Evolutionary conservation across 2,797 vertebrate species (phyloP).

Genomic region (Anabacerthia variegaticeps): DNA sequence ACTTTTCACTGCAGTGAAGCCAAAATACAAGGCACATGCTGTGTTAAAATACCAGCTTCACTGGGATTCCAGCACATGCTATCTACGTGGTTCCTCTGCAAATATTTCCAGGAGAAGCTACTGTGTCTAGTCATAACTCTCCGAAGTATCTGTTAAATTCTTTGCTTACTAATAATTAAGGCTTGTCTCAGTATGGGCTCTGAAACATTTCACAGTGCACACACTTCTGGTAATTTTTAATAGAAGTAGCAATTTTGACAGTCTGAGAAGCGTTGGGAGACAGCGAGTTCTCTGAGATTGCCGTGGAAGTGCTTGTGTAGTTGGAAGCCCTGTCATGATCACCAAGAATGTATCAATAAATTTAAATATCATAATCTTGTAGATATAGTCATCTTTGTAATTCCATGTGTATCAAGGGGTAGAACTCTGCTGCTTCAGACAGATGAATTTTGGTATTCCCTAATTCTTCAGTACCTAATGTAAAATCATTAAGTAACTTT

Average conservation of each 20-base stretch:
- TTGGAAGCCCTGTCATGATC: background rate
- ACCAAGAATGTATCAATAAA: background rate
- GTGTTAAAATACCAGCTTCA: background rate
- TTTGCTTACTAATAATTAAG: background rate
- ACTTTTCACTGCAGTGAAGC: background rate
- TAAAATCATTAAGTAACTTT: background rate
- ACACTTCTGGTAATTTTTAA: background rate
- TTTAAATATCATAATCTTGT: background rate
- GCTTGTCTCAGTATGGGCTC: background rate
- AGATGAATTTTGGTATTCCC: background rate
- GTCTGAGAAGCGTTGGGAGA: background rate
- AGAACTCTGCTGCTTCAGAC: background rate
- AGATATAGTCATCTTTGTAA: background rate
- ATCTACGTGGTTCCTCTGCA: accelerated
- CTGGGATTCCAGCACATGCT: background rate
- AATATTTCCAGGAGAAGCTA: background rate
- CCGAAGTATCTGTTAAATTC: background rate
- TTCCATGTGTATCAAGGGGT: background rate
- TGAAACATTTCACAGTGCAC: background rate
- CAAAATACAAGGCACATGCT: background rate
- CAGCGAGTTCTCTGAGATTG: background rate
- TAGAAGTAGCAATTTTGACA: background rate
- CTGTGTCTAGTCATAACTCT: background rate
- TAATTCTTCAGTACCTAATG: background rate
- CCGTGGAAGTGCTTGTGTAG: accelerated